Percentiles rank a stretch among this genome's conserved stretches.
Conservation (phyloP, 2,888 invertebrate species). For the Uloborus plumipes region DNA sequence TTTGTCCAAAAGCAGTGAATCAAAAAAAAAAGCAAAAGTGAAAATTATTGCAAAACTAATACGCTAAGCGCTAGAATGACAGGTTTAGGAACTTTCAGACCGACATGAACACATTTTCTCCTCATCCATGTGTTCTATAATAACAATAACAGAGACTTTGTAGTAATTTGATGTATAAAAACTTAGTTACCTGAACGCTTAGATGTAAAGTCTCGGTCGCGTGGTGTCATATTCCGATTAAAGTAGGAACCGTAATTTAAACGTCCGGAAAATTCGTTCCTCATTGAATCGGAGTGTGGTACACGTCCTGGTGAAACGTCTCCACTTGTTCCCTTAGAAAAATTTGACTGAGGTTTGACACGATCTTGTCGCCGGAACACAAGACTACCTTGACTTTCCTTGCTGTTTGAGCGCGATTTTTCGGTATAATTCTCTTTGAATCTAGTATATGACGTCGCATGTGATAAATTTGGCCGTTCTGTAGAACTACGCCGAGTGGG, state of each 20-base stretch:
- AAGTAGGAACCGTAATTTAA: slow-evolving; percentile 37
- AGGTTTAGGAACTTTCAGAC: too few species aligned
- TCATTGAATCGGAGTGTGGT: slow-evolving; percentile 58
- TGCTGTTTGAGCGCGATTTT: slow-evolving; percentile 51
- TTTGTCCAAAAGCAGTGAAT: too few species aligned
- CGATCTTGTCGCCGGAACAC: slow-evolving; percentile 61
- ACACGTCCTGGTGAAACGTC: slow-evolving; percentile 55
- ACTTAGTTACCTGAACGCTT: slow-evolving; percentile 40
- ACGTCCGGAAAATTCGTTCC: slow-evolving; percentile 20
- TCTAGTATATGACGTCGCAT: slow-evolving; percentile 30
- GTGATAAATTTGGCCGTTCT: slow-evolving; percentile 33
- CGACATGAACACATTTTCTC: too few species aligned
- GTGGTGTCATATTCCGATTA: slow-evolving; percentile 18
- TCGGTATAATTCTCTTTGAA: slow-evolving; percentile 51
- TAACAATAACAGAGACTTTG: too few species aligned
- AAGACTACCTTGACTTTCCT: slow-evolving; percentile 52
- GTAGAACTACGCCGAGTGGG: slow-evolving; percentile 51
- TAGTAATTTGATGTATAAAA: background rate
- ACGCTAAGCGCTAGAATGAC: too few species aligned
- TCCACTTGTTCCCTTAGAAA: slow-evolving; percentile 36
- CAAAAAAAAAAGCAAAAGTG: too few species aligned
- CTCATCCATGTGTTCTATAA: too few species aligned
- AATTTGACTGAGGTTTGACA: slow-evolving; percentile 36
- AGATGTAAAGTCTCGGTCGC: slow-evolving; percentile 31
- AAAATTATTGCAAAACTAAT: too few species aligned